Percentiles rank a stretch among this genome's conserved stretches.
Evolutionary conservation across 2,113 vertebrate genomes (phyloP).

Genomic region (Hemichromis elongatus): DNA sequence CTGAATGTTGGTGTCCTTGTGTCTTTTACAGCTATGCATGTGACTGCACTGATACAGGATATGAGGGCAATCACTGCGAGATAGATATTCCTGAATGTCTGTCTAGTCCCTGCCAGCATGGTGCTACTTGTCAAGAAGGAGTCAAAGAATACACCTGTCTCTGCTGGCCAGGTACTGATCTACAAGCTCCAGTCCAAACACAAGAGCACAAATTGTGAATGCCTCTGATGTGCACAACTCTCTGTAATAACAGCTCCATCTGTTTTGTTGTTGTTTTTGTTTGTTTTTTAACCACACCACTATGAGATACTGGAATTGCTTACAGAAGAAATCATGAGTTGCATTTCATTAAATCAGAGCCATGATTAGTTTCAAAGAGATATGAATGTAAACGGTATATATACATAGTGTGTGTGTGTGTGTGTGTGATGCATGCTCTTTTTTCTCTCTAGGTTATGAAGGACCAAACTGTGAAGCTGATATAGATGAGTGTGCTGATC

Average conservation of each 20-base stretch:
- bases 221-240: neutral
- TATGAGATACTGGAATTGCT: neutral
- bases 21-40: conserved; percentile 78
- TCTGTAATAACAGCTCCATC: neutral
- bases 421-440: neutral
- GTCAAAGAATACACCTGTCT: conserved; percentile 79
- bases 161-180: conserved; percentile 85
- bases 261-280: neutral
- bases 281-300: neutral
- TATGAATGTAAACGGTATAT: too few species aligned
- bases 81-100: conserved; percentile 87
- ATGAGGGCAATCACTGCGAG: conserved; percentile 81
- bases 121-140: conserved; percentile 80
- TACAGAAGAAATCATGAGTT: neutral
- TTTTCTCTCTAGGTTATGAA: conserved; percentile 74
- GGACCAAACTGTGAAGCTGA: conserved; percentile 85
- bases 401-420: too few species aligned
- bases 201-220: neutral
- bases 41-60: conserved; percentile 85
- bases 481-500: conserved; percentile 78
- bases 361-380: too few species aligned
- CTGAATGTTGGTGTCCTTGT: neutral
- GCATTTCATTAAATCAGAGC: neutral
- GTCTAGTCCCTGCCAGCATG: conserved; percentile 84
- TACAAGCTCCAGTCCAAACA: neutral